Base-by-base conservation (phyloP, 2,113 vertebrate species). In the Syngnathus floridae region DNA sequence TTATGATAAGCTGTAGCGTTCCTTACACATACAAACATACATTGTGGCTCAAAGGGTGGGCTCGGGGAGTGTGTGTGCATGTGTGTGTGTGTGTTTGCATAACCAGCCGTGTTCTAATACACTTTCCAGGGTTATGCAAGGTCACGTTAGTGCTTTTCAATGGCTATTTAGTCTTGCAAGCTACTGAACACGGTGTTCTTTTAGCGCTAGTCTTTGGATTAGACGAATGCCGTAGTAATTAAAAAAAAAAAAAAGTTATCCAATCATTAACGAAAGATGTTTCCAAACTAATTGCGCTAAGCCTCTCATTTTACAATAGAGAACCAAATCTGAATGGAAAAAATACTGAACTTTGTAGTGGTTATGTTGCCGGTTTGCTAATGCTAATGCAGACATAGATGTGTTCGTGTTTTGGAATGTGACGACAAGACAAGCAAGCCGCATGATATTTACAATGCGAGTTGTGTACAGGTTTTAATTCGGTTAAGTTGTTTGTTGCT, bases 401-500 rank as follows among this genome's bases (percentile, higher is more conserved):
- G 12, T 55, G 6, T n/a, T n/a, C n/a, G n/a, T 14, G 54, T 40
- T 59, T 17, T 40, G 57, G 37, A 31, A 31, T 31, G 38, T 21
- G 37, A 40, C 7, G 19, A 76, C 49, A 61, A 63, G 46, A 17
- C 46, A 49, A 45, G 43, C 11, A 13, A 55, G 26, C 35, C 13
- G 0, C 12, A 13, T 4, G 22, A 12, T 52, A 52, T 13, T 13
- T 14, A 55, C 54, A 55, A 55, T 40, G 17, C 36, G 4, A n/a
- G 9, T 59, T 59, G 45, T 56, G 13, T 70, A 52, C 64, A 66
- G n/a, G 61, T 51, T 69, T n/a, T 78, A 87, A 88, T 79, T 70
- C 76, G 76, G 78, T 87, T 81, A 77, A 67, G 73, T 69, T 64
- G 81, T 77, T 86, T 86, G 67, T 61, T 22, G 73, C 81, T 77